Base-by-base conservation (phyloP, 2,888 invertebrate species). In the Ditylenchus weischeri region DNA sequence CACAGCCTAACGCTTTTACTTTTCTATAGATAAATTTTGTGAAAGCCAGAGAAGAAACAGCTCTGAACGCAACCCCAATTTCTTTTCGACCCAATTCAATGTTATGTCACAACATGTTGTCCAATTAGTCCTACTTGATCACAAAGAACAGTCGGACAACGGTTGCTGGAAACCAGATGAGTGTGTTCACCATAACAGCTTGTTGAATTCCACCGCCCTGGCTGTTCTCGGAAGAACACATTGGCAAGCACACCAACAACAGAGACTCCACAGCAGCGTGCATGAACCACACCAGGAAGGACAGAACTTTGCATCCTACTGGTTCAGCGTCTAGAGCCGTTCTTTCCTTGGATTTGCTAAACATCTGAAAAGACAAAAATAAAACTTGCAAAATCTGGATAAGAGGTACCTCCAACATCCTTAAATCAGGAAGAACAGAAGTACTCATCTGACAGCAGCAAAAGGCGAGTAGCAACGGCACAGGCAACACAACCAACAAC, bases 391-490 rank as follows among this genome's bases (percentile, higher is more conserved):
- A 3, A 13, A 10, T 43, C 8, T 43, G 8, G 11, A 43, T 2
- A 43, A 43, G 8, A 43, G 11, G 13, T 13, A 21, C 59, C 59
- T 59, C 36, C 29, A 38, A n/a, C 15, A 59, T 11, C 11, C 13
- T 21, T 36, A 10, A 2, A 35, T 59, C 59, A 15, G 59, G 23
- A 2, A 36, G 6, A 2, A 10, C 2, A 29, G 59, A 29, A 29
- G 35, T 23, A 6, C 19, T 59, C 13, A 59, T 15, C 13, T n/a
- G 38, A 59, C 76, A 78, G 38, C 72, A 60, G 19, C 65, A 60
- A 57, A 76, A 76, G 13, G 72, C 73, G n/a, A 74, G 51, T 7
- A 73, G 54, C 19, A 69, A 57, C 35, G 59, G 73, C 18, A 65
- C 38, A 18, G 65, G 18, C 18, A 64, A 13, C 15, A 74, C 29